Base-by-base conservation (phyloP, 2,113 vertebrate species). In the Salvator merianae region DNA sequence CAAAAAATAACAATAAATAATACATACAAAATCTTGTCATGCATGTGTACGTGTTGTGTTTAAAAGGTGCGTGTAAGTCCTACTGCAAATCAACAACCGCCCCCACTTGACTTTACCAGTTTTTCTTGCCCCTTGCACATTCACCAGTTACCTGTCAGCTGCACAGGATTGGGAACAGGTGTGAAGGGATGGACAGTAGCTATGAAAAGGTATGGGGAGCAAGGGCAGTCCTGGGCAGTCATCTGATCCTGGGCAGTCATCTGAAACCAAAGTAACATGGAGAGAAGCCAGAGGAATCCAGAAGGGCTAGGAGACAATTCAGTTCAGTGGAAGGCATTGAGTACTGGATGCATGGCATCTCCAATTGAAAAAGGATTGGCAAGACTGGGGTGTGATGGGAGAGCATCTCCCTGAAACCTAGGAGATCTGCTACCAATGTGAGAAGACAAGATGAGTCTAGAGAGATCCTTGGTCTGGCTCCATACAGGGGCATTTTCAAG, bases 1-100 rank as follows among this genome's bases (percentile, higher is more conserved):
- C 92, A 92, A 92, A 94, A 91, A 32, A 2, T 0, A 75, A 70
- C 82, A 89, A 81, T 69, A 70, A 92, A 79, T 59, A 81, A 30
- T 8, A 84, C 66, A 47, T 88, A 77, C 0, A 30, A 77, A 53
- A 43, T 75, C 43, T 82, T 84, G 80, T 77, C 55, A 81, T 91
- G 86, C 91, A 89, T 40, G 89, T n/a, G 89, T 84, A 83, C 30
- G 7, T 81, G 6, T 65, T 71, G 38, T 63, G 77, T 65, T 79
- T 87, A 73, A 86, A 76, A 72, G 78, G 85, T 59, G 68, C 14
- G 9, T 73, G 38, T 28, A 40, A 43, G 4, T 30, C 38, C 13
- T 40, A 30, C 28, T 47, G 24, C 26, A 16, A 73, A 59, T 6
- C 32, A 26, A 26, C 79, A 77, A 38, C 77, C 66, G 7, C 43